Conservation (phyloP, 2,888 invertebrate species). For the Drosophila peninsularis region DNA sequence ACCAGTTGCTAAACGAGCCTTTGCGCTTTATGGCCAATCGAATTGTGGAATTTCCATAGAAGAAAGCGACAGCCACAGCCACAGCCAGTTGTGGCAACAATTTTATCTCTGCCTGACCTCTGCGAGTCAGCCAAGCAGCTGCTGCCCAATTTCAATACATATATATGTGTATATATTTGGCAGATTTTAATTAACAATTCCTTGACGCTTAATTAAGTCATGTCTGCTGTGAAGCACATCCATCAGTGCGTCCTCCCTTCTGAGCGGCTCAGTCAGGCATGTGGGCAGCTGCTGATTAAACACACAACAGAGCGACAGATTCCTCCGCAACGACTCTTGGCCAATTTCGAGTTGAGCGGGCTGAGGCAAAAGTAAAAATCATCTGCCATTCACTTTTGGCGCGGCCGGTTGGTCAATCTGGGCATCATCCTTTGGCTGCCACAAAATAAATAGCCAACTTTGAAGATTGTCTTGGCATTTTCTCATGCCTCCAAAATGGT, state of each 20-base stretch:
- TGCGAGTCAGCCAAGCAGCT: constrained; percentile 46
- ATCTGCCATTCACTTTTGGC: constrained; percentile 34
- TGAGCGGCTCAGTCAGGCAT: constrained; percentile 19
- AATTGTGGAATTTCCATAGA: constrained; percentile 63
- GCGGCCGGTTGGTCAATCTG: constrained; percentile 46
- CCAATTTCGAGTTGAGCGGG: constrained; percentile 54
- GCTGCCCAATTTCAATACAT: constrained; percentile 23
- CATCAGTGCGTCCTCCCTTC: constrained; percentile 15
- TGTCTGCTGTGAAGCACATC: constrained; percentile 31
- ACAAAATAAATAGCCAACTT: constrained; percentile 40
- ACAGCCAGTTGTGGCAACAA: constrained; percentile 25
- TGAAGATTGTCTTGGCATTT: constrained; percentile 45
- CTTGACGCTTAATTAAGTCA: constrained; percentile 45
- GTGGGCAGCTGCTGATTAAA: constrained; percentile 33
- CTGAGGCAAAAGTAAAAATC: constrained; percentile 2
- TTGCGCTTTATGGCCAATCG: constrained; percentile 70
- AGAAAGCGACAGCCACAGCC: constrained; percentile 35
- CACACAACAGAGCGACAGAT: constrained; percentile 43
- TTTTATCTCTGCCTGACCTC: constrained; percentile 65
- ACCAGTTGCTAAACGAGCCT: constrained; percentile 79
- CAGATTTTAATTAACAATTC: constrained; percentile 52
- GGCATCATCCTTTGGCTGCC: constrained; percentile 59
- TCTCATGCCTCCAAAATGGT: constrained; percentile 50
- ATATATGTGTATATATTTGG: background rate
- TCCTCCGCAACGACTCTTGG: constrained; percentile 42